Evolutionary conservation across 2,797 vertebrate species (phyloP), one percentile per base, ranked within the genome.

Genomic region (Manis pentadactyla): DNA sequence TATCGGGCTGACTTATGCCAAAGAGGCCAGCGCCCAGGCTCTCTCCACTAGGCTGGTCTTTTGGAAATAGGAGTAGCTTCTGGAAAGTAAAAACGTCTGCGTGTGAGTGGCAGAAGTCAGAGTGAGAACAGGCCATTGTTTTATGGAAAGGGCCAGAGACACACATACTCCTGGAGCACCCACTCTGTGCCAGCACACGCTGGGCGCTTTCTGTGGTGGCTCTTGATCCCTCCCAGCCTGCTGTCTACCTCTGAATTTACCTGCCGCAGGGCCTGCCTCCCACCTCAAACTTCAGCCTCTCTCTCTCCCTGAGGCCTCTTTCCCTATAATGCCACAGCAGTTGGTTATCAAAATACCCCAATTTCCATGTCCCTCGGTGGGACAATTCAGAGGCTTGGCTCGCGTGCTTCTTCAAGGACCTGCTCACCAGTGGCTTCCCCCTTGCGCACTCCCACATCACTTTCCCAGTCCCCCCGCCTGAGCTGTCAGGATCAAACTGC

Each of bases 341-440:
- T 17, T n/a, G 25, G 25, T 79, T 61, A 31, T 57, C 49, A 31
- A 49, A 66, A 75, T 39, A 19, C 4, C 18, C 29, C 63, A 19
- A 18, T 14, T 39, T 49, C 42, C 27, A 29, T 0, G 0, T 18
- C 6, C 29, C 23, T 46, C 0, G 0, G 5, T 64, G 66, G 27
- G 18, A 42, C 17, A 27, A 7, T 27, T 42, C 19, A n/a, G 63
- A 53, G 69, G 69, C 23, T 12, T 0, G 0, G 49, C 57, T 81
- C 64, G 5, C 42, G 55, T 0, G 2, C 11, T 15, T 78, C 25
- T 14, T 15, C 9, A 5, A 59, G 87, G 15, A 49, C 18, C n/a
- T 81, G 27, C 49, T 85, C 53, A 12, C 23, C 10, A 4, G 1
- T 11, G 19, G 37, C 25, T 66, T 90, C 34, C 14, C 64, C 27